These are phyloP conservation scores for Dasypolia templi DNA, from an alignment of 2,888 invertebrate genomes.

Conservation along the genomic window DNA sequence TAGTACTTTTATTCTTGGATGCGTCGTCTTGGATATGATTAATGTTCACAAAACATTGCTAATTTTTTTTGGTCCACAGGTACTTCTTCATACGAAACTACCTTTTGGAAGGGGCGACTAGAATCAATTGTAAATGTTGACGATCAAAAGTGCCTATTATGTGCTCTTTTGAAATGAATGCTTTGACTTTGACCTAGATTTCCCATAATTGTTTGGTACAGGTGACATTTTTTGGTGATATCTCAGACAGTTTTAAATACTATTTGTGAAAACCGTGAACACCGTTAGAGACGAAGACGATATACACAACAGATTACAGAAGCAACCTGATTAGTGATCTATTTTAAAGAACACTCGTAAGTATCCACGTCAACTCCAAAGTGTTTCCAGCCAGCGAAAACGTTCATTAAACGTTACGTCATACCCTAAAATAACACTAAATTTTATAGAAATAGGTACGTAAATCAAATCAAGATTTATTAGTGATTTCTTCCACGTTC, in stretches of 20 bases:
- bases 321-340: slow-evolving; percentile 22
- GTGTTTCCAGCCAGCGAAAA: slow-evolving; percentile 21
- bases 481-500: slow-evolving; percentile 48
- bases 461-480: slow-evolving; percentile 64
- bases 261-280: background rate
- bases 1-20: too few species aligned
- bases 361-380: slow-evolving; percentile 27
- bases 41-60: too few species aligned
- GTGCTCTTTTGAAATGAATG: too few species aligned
- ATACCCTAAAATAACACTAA: slow-evolving; percentile 47
- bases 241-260: background rate
- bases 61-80: too few species aligned
- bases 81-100: too few species aligned
- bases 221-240: background rate
- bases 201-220: background rate
- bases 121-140: too few species aligned
- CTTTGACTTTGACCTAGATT: background rate
- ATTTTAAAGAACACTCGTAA: slow-evolving; percentile 27
- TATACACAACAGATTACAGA: background rate
- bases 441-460: slow-evolving; percentile 53
- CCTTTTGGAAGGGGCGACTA: too few species aligned
- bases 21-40: too few species aligned
- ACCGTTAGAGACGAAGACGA: background rate
- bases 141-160: too few species aligned
- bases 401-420: slow-evolving; percentile 57